Conservation (phyloP, 2,113 vertebrate genomes). For the Coptodon bakossiorum region DNA sequence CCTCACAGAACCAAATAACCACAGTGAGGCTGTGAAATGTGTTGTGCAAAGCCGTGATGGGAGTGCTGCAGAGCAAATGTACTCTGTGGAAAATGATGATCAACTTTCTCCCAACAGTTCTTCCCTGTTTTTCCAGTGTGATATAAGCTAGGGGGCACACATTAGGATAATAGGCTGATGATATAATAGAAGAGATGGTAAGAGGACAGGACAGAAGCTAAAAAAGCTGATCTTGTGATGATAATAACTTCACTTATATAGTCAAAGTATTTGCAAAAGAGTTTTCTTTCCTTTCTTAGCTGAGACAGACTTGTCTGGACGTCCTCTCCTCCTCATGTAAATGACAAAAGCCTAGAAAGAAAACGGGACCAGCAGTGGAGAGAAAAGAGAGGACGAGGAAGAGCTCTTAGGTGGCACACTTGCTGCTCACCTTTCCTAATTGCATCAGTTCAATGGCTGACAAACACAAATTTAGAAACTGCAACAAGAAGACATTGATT, state of each 20-base stretch:
- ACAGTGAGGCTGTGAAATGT: background rate
- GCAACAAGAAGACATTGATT: conserved; percentile 32
- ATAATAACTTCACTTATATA: background rate
- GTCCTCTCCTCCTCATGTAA: conserved; percentile 31
- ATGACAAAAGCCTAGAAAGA: conserved; percentile 17
- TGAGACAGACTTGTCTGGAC: conserved; percentile 6
- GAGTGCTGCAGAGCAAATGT: background rate
- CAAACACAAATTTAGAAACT: conserved; percentile 44
- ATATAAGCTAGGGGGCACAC: background rate
- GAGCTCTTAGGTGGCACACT: background rate
- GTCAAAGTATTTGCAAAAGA: background rate
- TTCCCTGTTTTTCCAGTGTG: background rate
- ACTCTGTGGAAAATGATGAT: background rate
- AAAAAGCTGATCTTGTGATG: background rate
- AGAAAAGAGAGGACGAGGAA: background rate
- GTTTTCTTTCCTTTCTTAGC: conserved; percentile 8
- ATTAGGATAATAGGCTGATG: background rate
- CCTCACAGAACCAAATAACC: background rate
- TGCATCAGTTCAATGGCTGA: background rate
- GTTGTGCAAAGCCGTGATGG: background rate
- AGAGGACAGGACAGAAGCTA: background rate
- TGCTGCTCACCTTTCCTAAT: conserved; percentile 20
- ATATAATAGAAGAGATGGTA: background rate
- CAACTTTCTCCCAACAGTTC: background rate
- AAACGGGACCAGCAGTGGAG: background rate